Percentiles rank a stretch among this genome's conserved stretches.
Evolutionary conservation across 2,888 invertebrate species (phyloP).

Genomic region (Rhaphigaster nebulosa): DNA sequence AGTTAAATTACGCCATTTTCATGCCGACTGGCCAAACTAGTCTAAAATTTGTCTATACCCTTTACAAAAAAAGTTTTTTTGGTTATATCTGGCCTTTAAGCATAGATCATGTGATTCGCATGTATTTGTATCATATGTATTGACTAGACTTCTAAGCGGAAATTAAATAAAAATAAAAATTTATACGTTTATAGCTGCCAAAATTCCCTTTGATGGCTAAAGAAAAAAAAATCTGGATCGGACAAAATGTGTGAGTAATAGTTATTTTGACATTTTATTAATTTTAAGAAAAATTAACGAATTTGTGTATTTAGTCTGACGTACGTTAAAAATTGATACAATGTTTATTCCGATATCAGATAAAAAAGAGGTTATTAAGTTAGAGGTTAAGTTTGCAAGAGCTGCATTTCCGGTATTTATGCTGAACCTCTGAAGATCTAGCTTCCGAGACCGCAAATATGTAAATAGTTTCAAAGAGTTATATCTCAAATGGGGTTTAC

Average conservation of each 20-base stretch:
- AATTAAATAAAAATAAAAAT: constrained; percentile 14
- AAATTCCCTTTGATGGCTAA: background rate
- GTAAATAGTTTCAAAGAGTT: no score
- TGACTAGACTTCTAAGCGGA: background rate
- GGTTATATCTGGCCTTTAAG: background rate
- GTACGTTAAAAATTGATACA: background rate
- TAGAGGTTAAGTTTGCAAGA: no score
- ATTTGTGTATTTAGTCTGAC: background rate
- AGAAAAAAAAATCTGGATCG: background rate
- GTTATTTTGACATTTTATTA: background rate
- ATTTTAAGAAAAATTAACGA: background rate
- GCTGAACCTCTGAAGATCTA: background rate
- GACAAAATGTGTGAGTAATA: constrained; percentile 17
- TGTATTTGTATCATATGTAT: background rate
- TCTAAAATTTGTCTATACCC: background rate
- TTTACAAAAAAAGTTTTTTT: background rate
- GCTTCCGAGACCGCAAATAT: no score
- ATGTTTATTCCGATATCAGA: background rate
- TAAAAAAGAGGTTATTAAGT: background rate
- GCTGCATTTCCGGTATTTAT: background rate
- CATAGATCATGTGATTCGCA: background rate
- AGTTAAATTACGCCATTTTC: no score
- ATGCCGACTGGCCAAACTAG: background rate
- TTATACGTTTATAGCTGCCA: background rate
- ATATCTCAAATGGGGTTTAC: no score